These are phyloP conservation scores for Cotesia chilonis DNA, from an alignment of 1,140 invertebrate genomes.

Conservation along the genomic window DNA sequence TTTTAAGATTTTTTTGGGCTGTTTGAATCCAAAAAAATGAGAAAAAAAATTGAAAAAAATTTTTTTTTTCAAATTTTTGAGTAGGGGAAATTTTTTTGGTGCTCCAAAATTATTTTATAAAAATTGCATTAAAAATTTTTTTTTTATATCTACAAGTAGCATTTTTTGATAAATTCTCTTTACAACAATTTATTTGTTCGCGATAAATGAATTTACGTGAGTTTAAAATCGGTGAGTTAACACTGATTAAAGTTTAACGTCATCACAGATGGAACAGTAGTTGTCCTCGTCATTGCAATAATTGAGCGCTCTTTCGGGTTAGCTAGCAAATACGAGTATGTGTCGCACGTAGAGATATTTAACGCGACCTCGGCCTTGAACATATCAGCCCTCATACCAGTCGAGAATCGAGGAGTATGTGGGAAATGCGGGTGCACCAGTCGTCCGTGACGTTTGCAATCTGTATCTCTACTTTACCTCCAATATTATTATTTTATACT, in stretches of 20 bases:
- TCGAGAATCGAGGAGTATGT: slow-evolving; percentile 40
- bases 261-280: neutral
- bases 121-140: neutral
- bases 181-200: no score
- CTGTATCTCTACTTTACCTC: slow-evolving; percentile 39
- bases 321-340: slow-evolving; percentile 41
- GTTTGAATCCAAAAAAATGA: no score
- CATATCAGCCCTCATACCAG: slow-evolving; percentile 56
- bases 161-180: no score
- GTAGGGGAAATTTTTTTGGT: no score
- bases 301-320: neutral
- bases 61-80: no score
- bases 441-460: slow-evolving; percentile 53
- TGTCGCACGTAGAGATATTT: slow-evolving; percentile 49
- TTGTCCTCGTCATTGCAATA: slow-evolving; percentile 20
- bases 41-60: no score
- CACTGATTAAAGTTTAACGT: neutral
- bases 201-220: slow-evolving; percentile 1
- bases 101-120: no score
- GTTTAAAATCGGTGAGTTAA: neutral
- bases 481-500: no score
- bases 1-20: no score
- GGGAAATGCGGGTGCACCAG: slow-evolving; percentile 61
- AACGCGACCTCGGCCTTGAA: slow-evolving; percentile 60
- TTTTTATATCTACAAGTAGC: neutral